These are phyloP conservation scores for Sialis lutaria DNA, from an alignment of 2,888 invertebrate species.

Conservation along the genomic window DNA sequence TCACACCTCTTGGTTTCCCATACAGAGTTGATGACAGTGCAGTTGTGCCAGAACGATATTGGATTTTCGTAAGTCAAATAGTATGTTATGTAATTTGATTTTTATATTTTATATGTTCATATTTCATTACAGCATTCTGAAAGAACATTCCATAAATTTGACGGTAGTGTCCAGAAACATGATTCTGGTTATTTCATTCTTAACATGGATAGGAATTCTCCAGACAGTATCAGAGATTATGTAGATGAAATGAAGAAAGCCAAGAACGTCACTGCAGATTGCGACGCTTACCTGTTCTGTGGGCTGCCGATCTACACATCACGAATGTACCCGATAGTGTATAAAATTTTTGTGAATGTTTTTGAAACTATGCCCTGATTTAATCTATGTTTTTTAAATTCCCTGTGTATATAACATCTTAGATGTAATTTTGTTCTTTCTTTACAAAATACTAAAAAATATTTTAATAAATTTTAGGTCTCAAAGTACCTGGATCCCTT, in stretches of 20 bases:
- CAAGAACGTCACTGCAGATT: not conserved
- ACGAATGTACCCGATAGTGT: not conserved
- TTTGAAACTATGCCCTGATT: not conserved
- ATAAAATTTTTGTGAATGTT: not conserved
- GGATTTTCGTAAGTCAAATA: not conserved
- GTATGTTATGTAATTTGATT: not conserved
- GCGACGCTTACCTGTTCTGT: not conserved
- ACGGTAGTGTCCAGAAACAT: slow-evolving; percentile 15
- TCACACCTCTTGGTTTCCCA: not conserved
- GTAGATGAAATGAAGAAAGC: slow-evolving; percentile 10
- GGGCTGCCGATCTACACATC: slow-evolving; percentile 1
- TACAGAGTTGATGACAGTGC: not conserved
- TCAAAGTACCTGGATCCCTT: slow-evolving; percentile 2
- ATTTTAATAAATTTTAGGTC: too few species aligned
- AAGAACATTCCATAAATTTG: slow-evolving; percentile 15
- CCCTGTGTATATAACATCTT: too few species aligned
- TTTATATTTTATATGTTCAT: not conserved
- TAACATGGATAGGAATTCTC: slow-evolving; percentile 23
- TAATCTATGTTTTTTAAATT: not conserved
- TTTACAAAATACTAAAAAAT: too few species aligned
- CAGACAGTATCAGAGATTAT: slow-evolving; percentile 15
- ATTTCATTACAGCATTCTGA: slow-evolving; percentile 7
- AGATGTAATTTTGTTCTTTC: too few species aligned
- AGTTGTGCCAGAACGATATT: not conserved
- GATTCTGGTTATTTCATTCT: slow-evolving; percentile 21